Conservation (phyloP, 1,140 invertebrate genomes). For the Bombus vancouverensis region DNA sequence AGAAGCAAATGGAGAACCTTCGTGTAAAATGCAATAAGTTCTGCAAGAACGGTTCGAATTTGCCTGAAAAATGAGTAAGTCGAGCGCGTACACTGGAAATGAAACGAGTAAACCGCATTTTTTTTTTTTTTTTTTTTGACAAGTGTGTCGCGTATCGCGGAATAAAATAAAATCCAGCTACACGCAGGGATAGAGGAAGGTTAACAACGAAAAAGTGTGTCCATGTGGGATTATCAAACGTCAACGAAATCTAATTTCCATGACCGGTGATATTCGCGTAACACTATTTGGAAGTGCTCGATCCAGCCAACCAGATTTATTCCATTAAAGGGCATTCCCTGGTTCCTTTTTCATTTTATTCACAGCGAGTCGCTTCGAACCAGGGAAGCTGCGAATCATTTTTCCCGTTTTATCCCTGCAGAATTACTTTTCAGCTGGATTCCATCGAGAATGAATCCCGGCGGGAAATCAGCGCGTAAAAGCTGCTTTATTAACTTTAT, state of each 20-base stretch:
- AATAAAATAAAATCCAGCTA: background rate
- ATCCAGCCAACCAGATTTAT: background rate
- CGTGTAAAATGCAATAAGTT: background rate
- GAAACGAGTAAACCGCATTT: background rate
- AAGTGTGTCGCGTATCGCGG: no score
- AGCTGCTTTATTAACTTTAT: slow-evolving; percentile 1
- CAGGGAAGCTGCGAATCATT: background rate
- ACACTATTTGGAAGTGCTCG: background rate
- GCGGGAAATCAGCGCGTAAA: background rate
- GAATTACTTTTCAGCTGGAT: slow-evolving; percentile 4
- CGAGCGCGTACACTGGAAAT: background rate
- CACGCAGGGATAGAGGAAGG: background rate
- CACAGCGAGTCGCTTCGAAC: background rate
- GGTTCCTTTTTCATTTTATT: background rate
- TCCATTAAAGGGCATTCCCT: background rate
- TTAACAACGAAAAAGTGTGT: background rate
- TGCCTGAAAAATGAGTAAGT: background rate
- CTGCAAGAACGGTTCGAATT: background rate
- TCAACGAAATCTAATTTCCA: slow-evolving; percentile 5
- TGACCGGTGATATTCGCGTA: background rate
- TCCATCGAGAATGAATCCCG: background rate
- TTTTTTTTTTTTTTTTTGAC: no score
- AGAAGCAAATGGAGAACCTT: background rate
- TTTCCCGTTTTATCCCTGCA: background rate
- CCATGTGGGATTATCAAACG: background rate